These are phyloP conservation scores for Drepana falcataria DNA, from an alignment of 2,888 invertebrate species.

Conservation along the genomic window DNA sequence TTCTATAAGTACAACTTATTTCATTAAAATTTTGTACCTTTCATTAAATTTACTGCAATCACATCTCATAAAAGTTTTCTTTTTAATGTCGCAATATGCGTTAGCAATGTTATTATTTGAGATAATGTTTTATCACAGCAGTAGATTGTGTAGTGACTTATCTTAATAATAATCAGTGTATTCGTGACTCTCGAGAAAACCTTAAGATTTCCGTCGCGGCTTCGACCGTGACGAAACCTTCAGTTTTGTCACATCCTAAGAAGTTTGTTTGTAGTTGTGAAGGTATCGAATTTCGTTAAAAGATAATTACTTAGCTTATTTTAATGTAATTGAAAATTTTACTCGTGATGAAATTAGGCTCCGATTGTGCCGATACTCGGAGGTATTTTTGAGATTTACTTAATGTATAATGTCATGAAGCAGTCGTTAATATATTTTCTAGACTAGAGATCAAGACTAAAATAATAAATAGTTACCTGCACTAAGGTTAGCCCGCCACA, in stretches of 20 bases:
- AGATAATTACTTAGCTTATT: no score
- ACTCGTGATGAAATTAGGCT: no score
- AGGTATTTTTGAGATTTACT: no score
- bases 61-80: background rate
- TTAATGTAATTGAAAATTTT: no score
- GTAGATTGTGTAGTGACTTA: background rate
- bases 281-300: background rate
- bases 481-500: no score
- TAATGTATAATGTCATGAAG: no score
- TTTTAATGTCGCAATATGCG: background rate
- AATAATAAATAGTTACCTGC: no score
- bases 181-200: background rate
- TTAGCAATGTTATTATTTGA: background rate
- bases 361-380: no score
- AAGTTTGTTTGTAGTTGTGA: background rate
- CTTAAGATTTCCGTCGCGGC: background rate
- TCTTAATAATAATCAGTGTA: background rate
- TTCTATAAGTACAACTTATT: no score
- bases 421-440: no score
- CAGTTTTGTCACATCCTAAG: background rate
- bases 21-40: no score
- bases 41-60: background rate
- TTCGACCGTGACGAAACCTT: background rate
- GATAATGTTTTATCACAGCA: background rate
- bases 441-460: no score